phyloP scores from a whole-genome alignment of 2,113 vertebrate genomes.

The Cervus canadensis region DNA sequence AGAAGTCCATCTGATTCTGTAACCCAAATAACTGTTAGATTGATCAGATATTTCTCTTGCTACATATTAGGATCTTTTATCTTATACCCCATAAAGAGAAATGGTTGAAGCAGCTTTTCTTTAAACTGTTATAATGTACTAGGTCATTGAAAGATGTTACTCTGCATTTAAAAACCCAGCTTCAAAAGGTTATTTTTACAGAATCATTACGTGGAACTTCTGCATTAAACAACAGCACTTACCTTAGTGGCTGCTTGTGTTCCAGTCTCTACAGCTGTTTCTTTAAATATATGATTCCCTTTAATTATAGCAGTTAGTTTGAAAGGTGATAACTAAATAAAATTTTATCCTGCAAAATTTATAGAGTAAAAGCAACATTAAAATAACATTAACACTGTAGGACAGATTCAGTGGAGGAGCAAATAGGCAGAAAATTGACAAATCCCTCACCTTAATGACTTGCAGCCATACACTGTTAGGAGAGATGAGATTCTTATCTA shows the following conservation, averaged over 20 bases:
- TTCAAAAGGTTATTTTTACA: slow-evolving; percentile 44
- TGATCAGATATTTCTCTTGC: background rate
- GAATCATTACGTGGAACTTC: slow-evolving; percentile 45
- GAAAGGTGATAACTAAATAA: slow-evolving; percentile 69
- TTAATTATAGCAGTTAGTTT: slow-evolving; percentile 68
- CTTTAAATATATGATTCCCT: slow-evolving; percentile 66
- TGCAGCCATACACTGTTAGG: background rate
- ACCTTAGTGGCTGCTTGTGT: slow-evolving; percentile 2
- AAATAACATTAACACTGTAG: slow-evolving; percentile 61
- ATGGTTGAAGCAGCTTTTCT: background rate
- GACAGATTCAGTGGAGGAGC: slow-evolving; percentile 49
- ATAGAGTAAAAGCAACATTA: slow-evolving; percentile 52
- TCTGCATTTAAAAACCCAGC: slow-evolving; percentile 30
- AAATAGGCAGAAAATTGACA: slow-evolving; percentile 60
- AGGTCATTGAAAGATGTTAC: background rate
- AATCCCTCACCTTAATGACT: slow-evolving; percentile 51
- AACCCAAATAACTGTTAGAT: background rate
- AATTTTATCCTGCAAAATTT: slow-evolving; percentile 67
- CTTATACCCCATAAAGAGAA: background rate
- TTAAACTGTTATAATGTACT: background rate
- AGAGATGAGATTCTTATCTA: background rate
- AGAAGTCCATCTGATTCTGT: background rate
- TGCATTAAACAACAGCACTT: slow-evolving; percentile 40
- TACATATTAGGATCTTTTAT: background rate
- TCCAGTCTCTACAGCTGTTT: slow-evolving; percentile 32